Evolutionary conservation across 2,797 vertebrate species (phyloP).

Genomic region (Graptemys geographica): DNA sequence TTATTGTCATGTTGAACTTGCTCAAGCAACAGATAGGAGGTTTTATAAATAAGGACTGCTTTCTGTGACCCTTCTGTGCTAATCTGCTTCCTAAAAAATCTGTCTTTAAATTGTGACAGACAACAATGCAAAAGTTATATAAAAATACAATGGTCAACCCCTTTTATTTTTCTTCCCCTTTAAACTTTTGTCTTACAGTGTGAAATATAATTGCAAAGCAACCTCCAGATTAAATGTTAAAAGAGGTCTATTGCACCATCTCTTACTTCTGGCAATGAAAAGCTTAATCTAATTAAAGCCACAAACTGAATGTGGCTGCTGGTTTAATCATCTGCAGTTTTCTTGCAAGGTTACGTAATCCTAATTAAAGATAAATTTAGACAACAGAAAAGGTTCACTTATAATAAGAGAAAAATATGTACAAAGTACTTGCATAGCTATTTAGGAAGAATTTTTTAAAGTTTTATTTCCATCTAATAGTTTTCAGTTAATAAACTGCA

Average conservation of each 20-base stretch:
- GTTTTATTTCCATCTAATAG: conserved; percentile 46
- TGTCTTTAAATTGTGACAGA: conserved; percentile 22
- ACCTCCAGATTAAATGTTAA: conserved; percentile 66
- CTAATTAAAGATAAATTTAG: conserved; percentile 76
- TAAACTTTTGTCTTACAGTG: conserved; percentile 50
- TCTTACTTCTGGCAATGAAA: conserved; percentile 63
- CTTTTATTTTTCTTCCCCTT: fast-evolving
- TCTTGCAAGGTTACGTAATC: conserved; percentile 69
- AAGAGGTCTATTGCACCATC: conserved; percentile 51
- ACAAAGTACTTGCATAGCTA: conserved; percentile 21
- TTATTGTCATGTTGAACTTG: background rate
- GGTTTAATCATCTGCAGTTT: conserved; percentile 70
- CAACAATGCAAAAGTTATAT: conserved; percentile 4
- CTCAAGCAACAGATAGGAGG: background rate
- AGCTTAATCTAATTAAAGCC: conserved; percentile 75
- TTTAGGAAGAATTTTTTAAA: conserved; percentile 51
- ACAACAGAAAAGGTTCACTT: conserved; percentile 46
- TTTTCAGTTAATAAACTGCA: conserved; percentile 36
- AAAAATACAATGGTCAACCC: conserved; percentile 16
- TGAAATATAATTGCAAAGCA: conserved; percentile 66
- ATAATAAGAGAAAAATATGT: conserved; percentile 55
- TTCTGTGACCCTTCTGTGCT: background rate
- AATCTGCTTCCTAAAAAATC: background rate
- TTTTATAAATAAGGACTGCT: background rate
- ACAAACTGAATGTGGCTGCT: conserved; percentile 46